Evolutionary conservation across 2,888 invertebrate species (phyloP), one percentile per base, ranked within the genome.

Genomic region (Acanthopleura granulata): DNA sequence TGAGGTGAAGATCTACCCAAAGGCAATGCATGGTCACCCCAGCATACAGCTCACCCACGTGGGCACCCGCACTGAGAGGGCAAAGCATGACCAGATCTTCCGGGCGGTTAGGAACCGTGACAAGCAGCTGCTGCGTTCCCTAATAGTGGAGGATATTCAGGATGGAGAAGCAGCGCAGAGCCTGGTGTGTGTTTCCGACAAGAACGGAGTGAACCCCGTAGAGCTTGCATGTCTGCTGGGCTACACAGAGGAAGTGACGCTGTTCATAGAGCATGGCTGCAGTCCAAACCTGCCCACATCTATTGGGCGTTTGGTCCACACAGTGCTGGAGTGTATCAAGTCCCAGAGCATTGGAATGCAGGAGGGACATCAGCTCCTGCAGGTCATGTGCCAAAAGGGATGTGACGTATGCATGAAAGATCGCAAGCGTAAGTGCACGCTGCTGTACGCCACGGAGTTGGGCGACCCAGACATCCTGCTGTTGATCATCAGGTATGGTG

Each of bases 231-330:
- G 83, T 62, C 75, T 74, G n/a, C 66, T 82, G 22, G 83, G 83
- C 0, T 78, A 82, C 61, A 79, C 77, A 14, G 80, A 82, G 69
- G 79, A 82, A 40, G 78, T 83, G 1, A 73, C 81, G 29, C 40
- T 83, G 49, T 83, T 82, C 61, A 69, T 83, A 14, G 77, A 81
- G 14, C 81, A 83, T 75, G 83, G 83, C 11, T 83, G 83, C 73
- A 83, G 83, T 73, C 80, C 83, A 18, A 82, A 83, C 72, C 75
- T 83, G n/a, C 83, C 83, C 6, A 83, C 83, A 16, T 78, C 79
- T 15, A 76, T 78, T 30, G 83, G 83, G 1, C 79, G 82, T n/a
- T 75, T 83, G 29, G 79, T 83, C 30, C 83, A 83, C 62, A 77
- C 83, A 15, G 79, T 83, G 12, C 69, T 82, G 4, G 78, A 80